Evolutionary conservation across 2,113 vertebrate genomes (phyloP).

Genomic region (Isichthys henryi): DNA sequence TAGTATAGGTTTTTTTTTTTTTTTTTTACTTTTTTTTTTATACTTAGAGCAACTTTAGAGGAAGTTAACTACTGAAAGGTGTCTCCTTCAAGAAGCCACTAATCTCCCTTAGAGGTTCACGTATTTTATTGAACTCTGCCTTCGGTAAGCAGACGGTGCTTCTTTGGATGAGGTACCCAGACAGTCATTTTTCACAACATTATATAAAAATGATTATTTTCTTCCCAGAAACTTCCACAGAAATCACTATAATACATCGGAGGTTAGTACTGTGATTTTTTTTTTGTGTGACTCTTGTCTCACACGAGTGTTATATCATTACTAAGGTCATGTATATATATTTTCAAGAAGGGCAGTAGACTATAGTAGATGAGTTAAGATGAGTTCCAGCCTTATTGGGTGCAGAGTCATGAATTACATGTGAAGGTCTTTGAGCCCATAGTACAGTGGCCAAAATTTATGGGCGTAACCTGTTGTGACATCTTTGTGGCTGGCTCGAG

Average conservation of each 20-base stretch:
- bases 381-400: constrained; percentile 11
- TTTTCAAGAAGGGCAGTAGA: constrained; percentile 13
- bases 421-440: constrained; percentile 6
- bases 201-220: neutral
- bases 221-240: neutral
- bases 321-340: constrained; percentile 17
- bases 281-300: constrained; percentile 4
- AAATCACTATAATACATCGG: neutral
- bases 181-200: neutral
- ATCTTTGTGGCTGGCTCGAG: neutral
- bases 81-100: neutral
- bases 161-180: neutral
- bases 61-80: neutral
- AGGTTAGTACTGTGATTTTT: constrained; percentile 10
- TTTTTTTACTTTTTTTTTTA: neutral
- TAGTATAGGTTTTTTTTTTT: neutral
- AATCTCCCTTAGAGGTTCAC: neutral
- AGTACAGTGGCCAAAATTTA: neutral
- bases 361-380: constrained; percentile 6
- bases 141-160: neutral
- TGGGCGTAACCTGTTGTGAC: neutral
- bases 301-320: constrained; percentile 7
- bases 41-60: neutral
- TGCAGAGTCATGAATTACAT: constrained; percentile 8
- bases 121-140: neutral